Base-by-base conservation (phyloP, 2,797 vertebrate species). In the Rhinophrynus dorsalis region DNA sequence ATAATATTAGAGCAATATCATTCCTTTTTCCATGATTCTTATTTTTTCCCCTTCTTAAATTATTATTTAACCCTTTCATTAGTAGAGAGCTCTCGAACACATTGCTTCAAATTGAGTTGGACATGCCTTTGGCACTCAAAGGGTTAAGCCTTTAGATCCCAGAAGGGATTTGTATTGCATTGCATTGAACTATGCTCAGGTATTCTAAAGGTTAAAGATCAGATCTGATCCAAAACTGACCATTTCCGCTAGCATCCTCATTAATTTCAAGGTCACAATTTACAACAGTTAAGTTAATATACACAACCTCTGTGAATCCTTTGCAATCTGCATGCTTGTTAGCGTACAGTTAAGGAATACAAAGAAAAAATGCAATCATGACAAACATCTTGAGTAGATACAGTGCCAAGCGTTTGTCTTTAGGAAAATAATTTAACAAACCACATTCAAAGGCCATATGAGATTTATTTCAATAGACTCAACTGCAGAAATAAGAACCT, bases 391-490 rank as follows among this genome's bases (percentile, higher is more conserved):
- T 66, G 54, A 52, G 61, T 27, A 8, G 32, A 66, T 37, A 23
- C 24, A 66, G 59, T 60, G 62, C 37, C 70, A 60, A 54, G 62
- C 62, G 47, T 76, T 58, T 51, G 48, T 69, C 47, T 67, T 66
- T 60, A 63, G 37, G 32, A 73, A 72, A 73, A 42, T 65, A 73
- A 65, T 73, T 66, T 65, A 73, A 59, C 45, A 73, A 73, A 73
- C 60, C 55, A 4, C 62, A 73, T 73, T 66, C 55, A 67, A 67
- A 60, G 55, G 45, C 56, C 62, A 13, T 59, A 79, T 76, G 64
- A 50, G 59, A 60, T 82, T 81, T 82, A 77, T 81, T 81, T 80
- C 64, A 72, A 63, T 77, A 79, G 79, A 40, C 74, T 79, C 73
- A 66, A 82, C 6, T 60, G 3, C 68, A 75, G 55, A 75, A 80